Evolutionary conservation across 2,113 vertebrate species (phyloP), one percentile per base, ranked within the genome.

Genomic region (Protobothrops flavoviridis): DNA sequence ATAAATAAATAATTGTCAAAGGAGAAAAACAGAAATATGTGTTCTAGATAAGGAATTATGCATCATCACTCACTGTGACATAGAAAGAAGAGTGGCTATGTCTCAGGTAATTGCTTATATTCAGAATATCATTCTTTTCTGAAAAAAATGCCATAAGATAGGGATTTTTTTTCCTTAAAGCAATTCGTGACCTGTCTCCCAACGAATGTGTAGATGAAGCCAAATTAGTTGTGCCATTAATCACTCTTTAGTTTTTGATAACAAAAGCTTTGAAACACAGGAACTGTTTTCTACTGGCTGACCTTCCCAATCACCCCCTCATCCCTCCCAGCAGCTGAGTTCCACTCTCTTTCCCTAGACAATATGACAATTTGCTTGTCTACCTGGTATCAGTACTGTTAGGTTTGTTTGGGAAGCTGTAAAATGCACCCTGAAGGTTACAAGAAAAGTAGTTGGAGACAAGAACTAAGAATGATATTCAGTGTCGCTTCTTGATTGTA

Each of bases 51-150:
- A 29, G 90, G 95, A 94, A 94, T 93, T 61, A 43, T 69, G 86
- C 43, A 0, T 0, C 59, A 92, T 93, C 94, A 94, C 95, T 95
- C 93, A 95, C 93, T 88, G 4, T 26, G 3, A 6, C 90, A 93
- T 92, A 94, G 93, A 85, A 24, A 94, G 93, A 87, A 96, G 95
- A 93, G 55, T 94, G 92, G 94, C 94, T 95, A 95, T 94, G 45
- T 39, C 55, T 59, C 52, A 93, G 43, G 87, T 88, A 93, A 91
- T 12, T 91, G 86, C 21, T 69, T 91, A 55, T 95, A 95, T 94
- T 61, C 92, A 69, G 81, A 93, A 92, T 94, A 95, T 81, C 21
- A 11, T 85, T 85, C 88, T 93, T 93, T 95, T 87, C 13, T 88
- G 52, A 33, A 93, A 94, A 64, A 96, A 93, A 55, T 91, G 81